Evolutionary conservation across 2,888 invertebrate species (phyloP), one percentile per base, ranked within the genome.

Genomic region (Rhodophaea formosa): DNA sequence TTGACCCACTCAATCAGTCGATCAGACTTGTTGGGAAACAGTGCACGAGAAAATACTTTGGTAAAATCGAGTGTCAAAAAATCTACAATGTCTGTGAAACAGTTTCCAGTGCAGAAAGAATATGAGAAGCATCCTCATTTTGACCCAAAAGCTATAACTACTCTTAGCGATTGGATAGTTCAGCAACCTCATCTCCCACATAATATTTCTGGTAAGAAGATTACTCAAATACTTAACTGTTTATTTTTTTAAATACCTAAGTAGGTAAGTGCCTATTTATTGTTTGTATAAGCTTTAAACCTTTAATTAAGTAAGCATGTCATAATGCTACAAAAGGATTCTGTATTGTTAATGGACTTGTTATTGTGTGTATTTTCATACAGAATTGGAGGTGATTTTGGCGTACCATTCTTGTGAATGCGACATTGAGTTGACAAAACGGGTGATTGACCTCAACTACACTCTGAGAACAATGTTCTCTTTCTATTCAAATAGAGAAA

Each of bases 351-450:
- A 29, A 42, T 49, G 14, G 29, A 17, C 23, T 0, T 43, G 32
- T 49, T 39, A 17, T 35, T 51, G 51, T 51, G 16, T 35, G 2
- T 47, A 16, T 61, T 62, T 69, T 54, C 56, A 89, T 71, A 66
- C 85, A 67, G 93, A 94, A 69, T 79, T 86, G 62, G 93, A 93
- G 67, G 83, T 94, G n/a, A 91, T 93, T 53, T 75, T 94, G 47
- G 95, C 95, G 68, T 90, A 94, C 62, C 94, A 95, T 72, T 94
- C 94, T 65, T 95, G 95, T 78, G 92, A 92, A 59, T 93, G 92
- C 72, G 92, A 94, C 63, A 86, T 92, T 70, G 94, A 95, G 70
- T 74, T 88, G 56, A 93, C 95, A 0, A 95, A 95, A 79, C 80
- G 80, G 44, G 93, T 94, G 23, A 93, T 96, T 47, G 95, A 95